Evolutionary conservation across 2,113 vertebrate species (phyloP), one percentile per base, ranked within the genome.

Genomic region (Pyxicephalus adspersus): DNA sequence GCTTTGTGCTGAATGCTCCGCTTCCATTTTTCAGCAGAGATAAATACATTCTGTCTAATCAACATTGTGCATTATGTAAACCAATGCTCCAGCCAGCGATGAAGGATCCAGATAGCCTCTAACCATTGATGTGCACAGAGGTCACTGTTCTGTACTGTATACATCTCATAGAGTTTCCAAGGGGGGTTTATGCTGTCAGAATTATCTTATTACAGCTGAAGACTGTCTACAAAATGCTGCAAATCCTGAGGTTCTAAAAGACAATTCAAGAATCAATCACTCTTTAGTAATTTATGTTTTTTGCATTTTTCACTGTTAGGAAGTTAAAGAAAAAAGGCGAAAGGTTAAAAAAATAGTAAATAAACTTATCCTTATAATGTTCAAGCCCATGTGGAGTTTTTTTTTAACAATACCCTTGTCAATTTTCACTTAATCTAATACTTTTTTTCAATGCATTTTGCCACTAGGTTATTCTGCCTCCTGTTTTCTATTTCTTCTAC

Each of bases 51-150:
- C 55, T 65, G 61, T 64, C 50, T 65, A 77, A 64, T 78, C 63
- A 78, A 22, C 63, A 23, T 29, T 78, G 64, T 78, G 76, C 67
- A 67, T 64, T 78, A 51, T 78, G 76, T 78, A 78, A 57, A 64
- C 76, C 66, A 78, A 78, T 6, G 2, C 58, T 6, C 26, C 63
- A 52, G 76, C 63, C 63, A 78, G 64, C 50, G 45, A 57, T 34
- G 22, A 34, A 20, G 22, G 38, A 51, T 78, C 60, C 52, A 77
- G 65, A 77, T 29, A 78, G 63, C 76, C 64, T 23, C 50, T n/a
- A 78, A 65, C 45, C 38, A 78, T 67, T 66, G 23, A 34, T 57
- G 76, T 57, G 64, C 50, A 67, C 19, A 17, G 51, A 65, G n/a
- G 51, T 64, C 22, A 77, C 45, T 64, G n/a, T 64, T 77, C 31